A percentile compares a stretch with the other conserved stretches of the same genome.
Evolutionary conservation across 2,113 vertebrate genomes (phyloP).

Genomic region (Boulengeromyrus knoepffleri): DNA sequence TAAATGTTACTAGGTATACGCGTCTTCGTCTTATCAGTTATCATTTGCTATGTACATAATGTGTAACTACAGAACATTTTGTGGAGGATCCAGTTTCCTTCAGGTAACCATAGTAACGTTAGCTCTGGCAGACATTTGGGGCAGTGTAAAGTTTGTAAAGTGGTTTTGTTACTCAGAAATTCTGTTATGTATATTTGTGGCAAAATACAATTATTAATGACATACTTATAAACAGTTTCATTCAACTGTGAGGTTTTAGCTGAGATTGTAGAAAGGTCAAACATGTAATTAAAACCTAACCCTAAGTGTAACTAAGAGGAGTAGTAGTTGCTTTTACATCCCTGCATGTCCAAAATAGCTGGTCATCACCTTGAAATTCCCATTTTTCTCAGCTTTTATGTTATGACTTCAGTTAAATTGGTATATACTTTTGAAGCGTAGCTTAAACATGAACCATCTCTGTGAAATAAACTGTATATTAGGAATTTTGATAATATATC

Average conservation of each 20-base stretch:
- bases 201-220: not conserved
- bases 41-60: not conserved
- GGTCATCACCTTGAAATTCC: not conserved
- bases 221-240: not conserved
- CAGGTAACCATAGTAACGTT: constrained; percentile 9
- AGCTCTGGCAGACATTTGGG: constrained; percentile 9
- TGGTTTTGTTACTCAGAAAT: constrained; percentile 1
- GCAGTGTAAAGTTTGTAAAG: constrained; percentile 15
- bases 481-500: not conserved
- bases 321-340: not conserved
- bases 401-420: not conserved
- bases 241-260: constrained; percentile 11
- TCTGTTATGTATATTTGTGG: constrained; percentile 7
- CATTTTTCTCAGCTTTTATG: not conserved
- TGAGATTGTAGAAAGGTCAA: constrained; percentile 1
- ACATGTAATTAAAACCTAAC: not conserved
- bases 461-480: constrained; percentile 15
- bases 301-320: not conserved
- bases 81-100: not conserved
- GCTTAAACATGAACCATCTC: not conserved
- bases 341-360: not conserved
- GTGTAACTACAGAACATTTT: not conserved
- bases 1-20: not conserved
- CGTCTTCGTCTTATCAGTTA: not conserved
- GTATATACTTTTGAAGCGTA: not conserved